phyloP scores from a whole-genome alignment of 2,113 vertebrate genomes.

The Poeciliopsis retropinna region DNA sequence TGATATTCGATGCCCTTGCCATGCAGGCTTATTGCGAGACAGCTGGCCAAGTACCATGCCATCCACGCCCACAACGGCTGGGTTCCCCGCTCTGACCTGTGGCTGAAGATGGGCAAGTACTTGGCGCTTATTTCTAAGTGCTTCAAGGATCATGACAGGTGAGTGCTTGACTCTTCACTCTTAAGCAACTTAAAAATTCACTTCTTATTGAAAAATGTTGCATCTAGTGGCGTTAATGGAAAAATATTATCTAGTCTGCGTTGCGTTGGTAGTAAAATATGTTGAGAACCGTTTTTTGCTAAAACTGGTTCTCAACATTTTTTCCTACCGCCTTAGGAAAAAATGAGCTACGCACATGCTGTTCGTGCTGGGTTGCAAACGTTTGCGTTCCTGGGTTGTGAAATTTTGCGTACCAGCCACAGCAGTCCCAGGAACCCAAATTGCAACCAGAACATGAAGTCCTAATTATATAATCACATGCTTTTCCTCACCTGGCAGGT shows the following conservation, averaged over 20 bases:
- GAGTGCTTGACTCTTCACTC: slow-evolving; percentile 13
- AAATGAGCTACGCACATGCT: not conserved
- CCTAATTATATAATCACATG: not conserved
- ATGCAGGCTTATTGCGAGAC: slow-evolving; percentile 91
- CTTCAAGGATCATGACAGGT: slow-evolving; percentile 90
- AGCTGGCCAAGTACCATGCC: slow-evolving; percentile 95
- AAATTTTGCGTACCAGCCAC: not conserved
- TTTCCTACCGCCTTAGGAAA: not conserved
- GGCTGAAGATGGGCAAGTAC: slow-evolving; percentile 96
- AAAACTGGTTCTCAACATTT: too few relatives aligned
- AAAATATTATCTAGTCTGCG: too few relatives aligned
- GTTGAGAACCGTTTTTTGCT: not conserved
- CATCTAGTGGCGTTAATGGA: not conserved
- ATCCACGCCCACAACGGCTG: slow-evolving; percentile 99
- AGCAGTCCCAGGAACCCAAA: not conserved
- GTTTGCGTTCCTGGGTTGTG: too few relatives aligned
- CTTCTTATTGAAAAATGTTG: not conserved
- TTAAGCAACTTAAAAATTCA: too few relatives aligned
- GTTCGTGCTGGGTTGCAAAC: too few relatives aligned
- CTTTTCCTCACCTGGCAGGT: not conserved
- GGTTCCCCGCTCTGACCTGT: slow-evolving; percentile 95
- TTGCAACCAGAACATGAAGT: not conserved
- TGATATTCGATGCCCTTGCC: not conserved
- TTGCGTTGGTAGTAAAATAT: too few relatives aligned
- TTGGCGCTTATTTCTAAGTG: slow-evolving; percentile 91